phyloP scores from a whole-genome alignment of 2,888 invertebrate genomes.

The Drosophila prolongata region DNA sequence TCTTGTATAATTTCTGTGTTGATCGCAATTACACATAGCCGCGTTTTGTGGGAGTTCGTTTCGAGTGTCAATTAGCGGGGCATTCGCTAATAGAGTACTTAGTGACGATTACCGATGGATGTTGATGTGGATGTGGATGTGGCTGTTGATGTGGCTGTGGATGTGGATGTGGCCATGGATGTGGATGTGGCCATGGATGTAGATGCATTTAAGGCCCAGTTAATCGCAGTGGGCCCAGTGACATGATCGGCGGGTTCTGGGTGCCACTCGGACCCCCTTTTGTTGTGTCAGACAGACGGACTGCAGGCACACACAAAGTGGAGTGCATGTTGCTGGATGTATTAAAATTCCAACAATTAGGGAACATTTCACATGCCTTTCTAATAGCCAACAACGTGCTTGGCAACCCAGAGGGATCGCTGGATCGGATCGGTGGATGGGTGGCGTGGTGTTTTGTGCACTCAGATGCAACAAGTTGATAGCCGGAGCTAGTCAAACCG shows the following conservation, averaged over 20 bases:
- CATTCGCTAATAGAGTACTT: conserved; percentile 76
- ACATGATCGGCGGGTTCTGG: conserved; percentile 39
- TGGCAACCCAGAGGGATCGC: conserved; percentile 44
- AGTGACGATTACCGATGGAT: conserved; percentile 27
- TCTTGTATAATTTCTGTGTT: not conserved
- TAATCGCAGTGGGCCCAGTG: conserved; percentile 23
- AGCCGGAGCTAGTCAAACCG: conserved; percentile 67
- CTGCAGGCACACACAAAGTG: conserved; percentile 9
- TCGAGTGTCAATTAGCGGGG: conserved; percentile 30
- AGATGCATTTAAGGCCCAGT: conserved; percentile 7
- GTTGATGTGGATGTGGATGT: too few species aligned
- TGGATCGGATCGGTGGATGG: not conserved
- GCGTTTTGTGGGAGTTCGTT: not conserved
- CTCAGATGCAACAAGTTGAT: conserved; percentile 71
- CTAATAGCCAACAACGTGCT: conserved; percentile 76
- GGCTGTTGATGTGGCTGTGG: too few species aligned
- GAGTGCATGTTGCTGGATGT: conserved; percentile 55
- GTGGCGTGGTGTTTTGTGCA: conserved; percentile 22
- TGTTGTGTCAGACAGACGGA: conserved; percentile 14
- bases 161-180: too few species aligned
- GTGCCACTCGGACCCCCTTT: not conserved
- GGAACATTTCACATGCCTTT: conserved; percentile 81
- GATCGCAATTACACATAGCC: not conserved
- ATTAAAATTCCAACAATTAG: conserved; percentile 81
- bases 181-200: too few species aligned